These are phyloP conservation scores for Plectropomus leopardus DNA, from an alignment of 2,113 vertebrate species.

Conservation along the genomic window DNA sequence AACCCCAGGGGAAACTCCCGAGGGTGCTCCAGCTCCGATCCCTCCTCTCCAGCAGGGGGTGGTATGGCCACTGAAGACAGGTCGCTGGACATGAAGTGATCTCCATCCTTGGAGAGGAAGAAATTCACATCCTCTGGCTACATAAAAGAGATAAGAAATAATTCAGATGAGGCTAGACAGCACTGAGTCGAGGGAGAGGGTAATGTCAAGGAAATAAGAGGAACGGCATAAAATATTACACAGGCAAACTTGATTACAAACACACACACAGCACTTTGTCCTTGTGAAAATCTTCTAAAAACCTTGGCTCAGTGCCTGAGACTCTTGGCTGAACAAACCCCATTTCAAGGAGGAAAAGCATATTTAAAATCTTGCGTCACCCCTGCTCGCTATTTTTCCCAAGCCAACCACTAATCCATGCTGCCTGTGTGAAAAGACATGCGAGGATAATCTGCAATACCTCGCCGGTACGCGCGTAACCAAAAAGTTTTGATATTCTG, in stretches of 20 bases:
- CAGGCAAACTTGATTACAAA: constrained; percentile 21
- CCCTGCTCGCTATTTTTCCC: constrained; percentile 31
- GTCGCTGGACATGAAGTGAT: constrained; percentile 62
- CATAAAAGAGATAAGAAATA: constrained; percentile 12
- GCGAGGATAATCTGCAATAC: constrained; percentile 57
- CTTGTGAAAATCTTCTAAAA: constrained; percentile 56
- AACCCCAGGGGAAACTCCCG: constrained; percentile 88
- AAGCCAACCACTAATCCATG: constrained; percentile 53
- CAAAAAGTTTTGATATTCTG: constrained; percentile 49
- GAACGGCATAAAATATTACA: constrained; percentile 21
- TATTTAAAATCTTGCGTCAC: constrained; percentile 62
- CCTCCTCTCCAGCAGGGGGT: constrained; percentile 56
- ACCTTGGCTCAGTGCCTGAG: constrained; percentile 43
- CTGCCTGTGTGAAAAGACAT: constrained; percentile 48
- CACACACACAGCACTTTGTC: constrained; percentile 23
- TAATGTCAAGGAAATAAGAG: constrained; percentile 5
- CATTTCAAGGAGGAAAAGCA: constrained; percentile 55
- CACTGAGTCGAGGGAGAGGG: not conserved
- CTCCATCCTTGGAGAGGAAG: constrained; percentile 75
- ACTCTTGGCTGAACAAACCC: constrained; percentile 44
- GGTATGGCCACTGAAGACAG: constrained; percentile 63
- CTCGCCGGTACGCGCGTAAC: constrained; percentile 24
- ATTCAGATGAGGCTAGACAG: constrained; percentile 1
- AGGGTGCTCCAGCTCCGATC: constrained; percentile 44
- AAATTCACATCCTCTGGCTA: constrained; percentile 83